phyloP scores from a whole-genome alignment of 2,113 vertebrate genomes.

The Upupa epops region DNA sequence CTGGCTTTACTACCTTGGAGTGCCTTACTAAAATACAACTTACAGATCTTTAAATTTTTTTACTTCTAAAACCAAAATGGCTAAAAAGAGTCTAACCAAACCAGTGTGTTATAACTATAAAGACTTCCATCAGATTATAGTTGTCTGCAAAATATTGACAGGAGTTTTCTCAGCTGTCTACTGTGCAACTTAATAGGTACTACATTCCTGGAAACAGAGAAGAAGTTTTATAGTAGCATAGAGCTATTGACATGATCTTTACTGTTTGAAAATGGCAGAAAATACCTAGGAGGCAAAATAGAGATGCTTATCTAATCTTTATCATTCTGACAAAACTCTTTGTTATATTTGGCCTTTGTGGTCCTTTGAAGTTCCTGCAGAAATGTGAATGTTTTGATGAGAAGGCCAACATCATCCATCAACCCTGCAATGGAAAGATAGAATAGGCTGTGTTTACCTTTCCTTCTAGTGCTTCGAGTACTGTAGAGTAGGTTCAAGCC shows the following conservation, averaged over 20 bases:
- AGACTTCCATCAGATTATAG: slow-evolving; percentile 3
- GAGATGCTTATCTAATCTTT: neutral
- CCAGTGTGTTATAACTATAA: neutral
- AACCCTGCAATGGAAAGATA: neutral
- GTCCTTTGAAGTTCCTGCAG: neutral
- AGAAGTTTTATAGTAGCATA: neutral
- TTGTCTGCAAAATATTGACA: slow-evolving; percentile 44
- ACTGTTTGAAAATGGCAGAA: neutral
- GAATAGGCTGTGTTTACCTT: neutral
- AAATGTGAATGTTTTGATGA: neutral
- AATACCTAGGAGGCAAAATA: slow-evolving; percentile 12
- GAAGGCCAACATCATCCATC: neutral
- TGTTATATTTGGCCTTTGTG: neutral
- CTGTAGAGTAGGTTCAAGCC: neutral
- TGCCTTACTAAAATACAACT: neutral
- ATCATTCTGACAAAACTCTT: neutral
- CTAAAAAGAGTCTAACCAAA: neutral
- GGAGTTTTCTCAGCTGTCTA: slow-evolving; percentile 5
- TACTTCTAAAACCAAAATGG: neutral
- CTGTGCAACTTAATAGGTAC: neutral
- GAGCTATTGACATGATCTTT: slow-evolving; percentile 40
- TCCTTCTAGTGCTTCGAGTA: neutral
- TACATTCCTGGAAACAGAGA: neutral
- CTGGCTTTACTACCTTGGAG: neutral
- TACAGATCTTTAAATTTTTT: neutral